Evolutionary conservation across 2,888 invertebrate species (phyloP).

Genomic region (Ethmia dodecea): DNA sequence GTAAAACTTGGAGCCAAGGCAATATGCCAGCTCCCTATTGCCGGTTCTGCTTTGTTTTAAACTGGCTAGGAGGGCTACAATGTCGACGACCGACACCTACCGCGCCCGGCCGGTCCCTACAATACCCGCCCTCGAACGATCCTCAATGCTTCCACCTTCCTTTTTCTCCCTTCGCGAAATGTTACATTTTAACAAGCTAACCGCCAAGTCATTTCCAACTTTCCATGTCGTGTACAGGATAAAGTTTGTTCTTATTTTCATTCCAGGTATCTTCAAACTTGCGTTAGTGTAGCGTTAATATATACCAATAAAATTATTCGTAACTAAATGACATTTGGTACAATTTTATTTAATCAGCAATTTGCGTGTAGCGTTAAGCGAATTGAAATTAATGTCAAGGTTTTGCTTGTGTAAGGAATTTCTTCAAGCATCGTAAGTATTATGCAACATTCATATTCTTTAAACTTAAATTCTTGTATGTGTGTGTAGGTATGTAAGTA

Average conservation of each 20-base stretch:
- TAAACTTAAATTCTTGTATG: not conserved
- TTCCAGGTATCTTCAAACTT: not conserved
- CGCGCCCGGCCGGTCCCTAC: not conserved
- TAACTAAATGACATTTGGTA: too few species aligned
- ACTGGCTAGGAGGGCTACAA: slow-evolving; percentile 47
- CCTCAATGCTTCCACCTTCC: not conserved
- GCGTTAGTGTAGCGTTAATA: too few species aligned
- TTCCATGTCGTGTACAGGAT: slow-evolving; percentile 2
- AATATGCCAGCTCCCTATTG: slow-evolving; percentile 64
- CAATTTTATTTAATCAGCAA: too few species aligned
- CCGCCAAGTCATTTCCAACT: slow-evolving; percentile 7
- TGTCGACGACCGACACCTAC: slow-evolving; percentile 17
- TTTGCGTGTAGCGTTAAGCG: too few species aligned
- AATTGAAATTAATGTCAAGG: slow-evolving; percentile 13
- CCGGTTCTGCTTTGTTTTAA: slow-evolving; percentile 61
- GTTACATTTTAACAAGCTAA: slow-evolving; percentile 5
- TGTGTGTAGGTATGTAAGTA: not conserved
- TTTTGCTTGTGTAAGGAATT: slow-evolving; percentile 1
- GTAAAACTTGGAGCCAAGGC: slow-evolving; percentile 63
- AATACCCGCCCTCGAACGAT: not conserved
- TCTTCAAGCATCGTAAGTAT: not conserved
- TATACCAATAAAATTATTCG: too few species aligned
- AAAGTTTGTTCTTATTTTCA: not conserved
- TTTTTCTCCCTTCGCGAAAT: not conserved
- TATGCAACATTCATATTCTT: not conserved